phyloP scores from a whole-genome alignment of 2,888 invertebrate genomes.

The Ernsta delagoae region DNA sequence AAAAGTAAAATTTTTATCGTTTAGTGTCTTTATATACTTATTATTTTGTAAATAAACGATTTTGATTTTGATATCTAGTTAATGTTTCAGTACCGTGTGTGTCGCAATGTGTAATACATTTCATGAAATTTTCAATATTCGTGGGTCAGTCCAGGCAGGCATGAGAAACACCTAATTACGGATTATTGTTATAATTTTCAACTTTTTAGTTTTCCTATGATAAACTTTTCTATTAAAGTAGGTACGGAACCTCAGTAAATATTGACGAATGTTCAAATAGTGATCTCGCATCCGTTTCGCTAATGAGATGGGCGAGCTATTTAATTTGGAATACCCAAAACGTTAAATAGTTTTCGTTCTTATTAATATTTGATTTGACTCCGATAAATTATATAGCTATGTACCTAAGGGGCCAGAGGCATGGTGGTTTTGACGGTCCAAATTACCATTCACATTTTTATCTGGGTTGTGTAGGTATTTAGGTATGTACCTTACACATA shows the following conservation, averaged over 20 bases:
- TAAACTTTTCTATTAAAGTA: background rate
- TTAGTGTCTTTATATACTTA: no score
- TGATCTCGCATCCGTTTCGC: conserved; percentile 14
- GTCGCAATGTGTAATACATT: no score
- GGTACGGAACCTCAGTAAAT: conserved; percentile 10
- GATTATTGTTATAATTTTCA: no score
- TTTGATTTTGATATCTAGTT: no score
- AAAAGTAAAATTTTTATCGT: no score
- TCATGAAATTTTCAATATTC: no score
- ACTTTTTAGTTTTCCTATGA: no score
- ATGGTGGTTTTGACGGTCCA: background rate
- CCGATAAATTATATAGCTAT: conserved; percentile 12
- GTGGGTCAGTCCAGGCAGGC: no score
- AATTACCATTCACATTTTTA: conserved; percentile 10
- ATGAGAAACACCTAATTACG: no score
- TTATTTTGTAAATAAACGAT: no score
- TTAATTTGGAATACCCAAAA: conserved; percentile 16
- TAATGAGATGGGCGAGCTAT: conserved; percentile 11
- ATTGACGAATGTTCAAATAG: background rate
- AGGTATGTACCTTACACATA: background rate
- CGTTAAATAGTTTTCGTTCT: conserved; percentile 16
- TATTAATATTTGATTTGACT: conserved; percentile 2
- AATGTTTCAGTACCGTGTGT: no score
- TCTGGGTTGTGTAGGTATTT: background rate
- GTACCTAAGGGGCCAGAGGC: conserved; percentile 15